Evolutionary conservation across 2,113 vertebrate species (phyloP), one percentile per base, ranked within the genome.

Genomic region (Campylomormyrus tamandua): DNA sequence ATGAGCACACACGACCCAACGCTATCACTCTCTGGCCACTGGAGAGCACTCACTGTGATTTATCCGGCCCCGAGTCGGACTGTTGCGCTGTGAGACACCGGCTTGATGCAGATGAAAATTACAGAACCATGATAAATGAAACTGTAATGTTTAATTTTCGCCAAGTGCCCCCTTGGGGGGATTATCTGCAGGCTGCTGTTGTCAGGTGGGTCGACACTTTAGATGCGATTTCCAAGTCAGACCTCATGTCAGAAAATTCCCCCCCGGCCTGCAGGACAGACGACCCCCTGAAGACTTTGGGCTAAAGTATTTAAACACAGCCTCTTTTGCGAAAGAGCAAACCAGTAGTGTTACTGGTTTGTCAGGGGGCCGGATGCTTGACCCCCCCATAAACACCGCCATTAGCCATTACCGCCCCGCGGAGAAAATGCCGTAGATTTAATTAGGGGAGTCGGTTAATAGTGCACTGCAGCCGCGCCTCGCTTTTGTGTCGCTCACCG

Each of bases 351-450:
- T 39, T 19, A 39, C 15, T 19, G 31, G 88, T 39, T 90, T 77
- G 88, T 92, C 90, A 89, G 87, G 6, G 58, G 85, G 80, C 66
- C 85, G 80, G 50, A 70, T 83, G 89, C 89, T 90, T 87, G 84
- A 80, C 62, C 83, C 90, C 48, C 93, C 91, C 93, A 94, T 74
- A 77, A 77, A 93, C 31, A 91, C 70, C 53, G 45, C 85, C 46
- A 15, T n/a, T 62, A 90, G 48, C 45, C 83, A 85, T 83, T 93
- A 91, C 85, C 90, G 89, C 90, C 93, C 88, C 21, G n/a, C 85
- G 9, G 87, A 85, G 88, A 87, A 90, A 94, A 90, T 88, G 87
- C 66, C 91, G 93, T 92, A 93, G 92, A 91, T 88, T 94, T 46
- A 88, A 58, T 1, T 66, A 58, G 87, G 70, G 92, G 77, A 90